Percentiles rank a stretch among this genome's conserved stretches.
These are phyloP conservation scores for Fragum whitleyi DNA, from an alignment of 2,888 invertebrate genomes.

Conservation along the genomic window DNA sequence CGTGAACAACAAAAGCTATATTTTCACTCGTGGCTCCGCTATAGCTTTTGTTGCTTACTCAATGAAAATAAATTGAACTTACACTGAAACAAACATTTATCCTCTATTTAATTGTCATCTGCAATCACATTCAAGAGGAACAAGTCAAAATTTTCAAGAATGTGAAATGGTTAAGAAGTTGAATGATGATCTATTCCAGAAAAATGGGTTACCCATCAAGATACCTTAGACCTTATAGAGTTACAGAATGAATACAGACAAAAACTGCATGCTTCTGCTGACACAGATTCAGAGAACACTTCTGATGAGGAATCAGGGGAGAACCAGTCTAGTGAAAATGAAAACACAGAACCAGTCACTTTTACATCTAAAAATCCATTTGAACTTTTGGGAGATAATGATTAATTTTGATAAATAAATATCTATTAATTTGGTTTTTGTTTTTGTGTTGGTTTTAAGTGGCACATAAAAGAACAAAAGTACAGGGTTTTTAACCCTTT, in stretches of 20 bases:
- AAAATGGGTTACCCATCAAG: slow-evolving; percentile 88
- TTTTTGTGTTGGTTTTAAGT: no score
- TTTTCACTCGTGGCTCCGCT: no score
- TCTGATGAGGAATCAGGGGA: neutral
- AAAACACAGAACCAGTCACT: slow-evolving; percentile 11
- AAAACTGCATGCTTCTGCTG: slow-evolving; percentile 86
- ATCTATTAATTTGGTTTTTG: neutral
- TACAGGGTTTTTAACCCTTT: no score
- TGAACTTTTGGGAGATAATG: slow-evolving; percentile 24
- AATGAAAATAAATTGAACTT: no score
- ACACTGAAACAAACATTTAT: no score
- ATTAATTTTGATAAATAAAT: neutral
- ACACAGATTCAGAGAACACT: slow-evolving; percentile 49
- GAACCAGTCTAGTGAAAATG: slow-evolving; percentile 4
- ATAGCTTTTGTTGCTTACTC: no score
- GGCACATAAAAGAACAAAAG: no score
- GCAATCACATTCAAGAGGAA: no score
- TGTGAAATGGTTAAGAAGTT: no score
- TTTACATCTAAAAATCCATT: slow-evolving; percentile 53
- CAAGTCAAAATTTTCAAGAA: no score
- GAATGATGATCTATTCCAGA: slow-evolving; percentile 86
- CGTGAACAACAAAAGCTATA: no score
- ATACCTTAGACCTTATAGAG: slow-evolving; percentile 87
- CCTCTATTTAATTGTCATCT: no score
- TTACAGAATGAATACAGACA: slow-evolving; percentile 86